Evolutionary conservation across 2,113 vertebrate genomes (phyloP).

Genomic region (Odocoileus hemionus): DNA sequence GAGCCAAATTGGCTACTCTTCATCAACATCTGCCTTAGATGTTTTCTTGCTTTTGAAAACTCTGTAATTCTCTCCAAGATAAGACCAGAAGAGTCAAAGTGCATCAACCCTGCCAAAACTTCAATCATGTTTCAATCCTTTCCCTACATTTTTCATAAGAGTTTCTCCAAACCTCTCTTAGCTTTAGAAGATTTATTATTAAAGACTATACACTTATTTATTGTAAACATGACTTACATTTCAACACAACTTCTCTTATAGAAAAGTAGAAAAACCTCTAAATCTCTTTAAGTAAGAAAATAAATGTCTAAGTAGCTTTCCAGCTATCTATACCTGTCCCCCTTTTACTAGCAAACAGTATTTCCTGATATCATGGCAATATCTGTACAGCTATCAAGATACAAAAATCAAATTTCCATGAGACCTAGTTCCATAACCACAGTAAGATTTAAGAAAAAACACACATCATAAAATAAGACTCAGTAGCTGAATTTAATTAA

Average conservation of each 20-base stretch:
- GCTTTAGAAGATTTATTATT: constrained; percentile 35
- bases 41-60: constrained; percentile 20
- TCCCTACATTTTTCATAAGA: constrained; percentile 17
- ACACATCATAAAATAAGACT: not conserved
- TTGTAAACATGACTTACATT: constrained; percentile 32
- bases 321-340: not conserved
- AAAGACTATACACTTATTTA: not conserved
- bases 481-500: constrained; percentile 56
- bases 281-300: constrained; percentile 26
- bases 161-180: constrained; percentile 16
- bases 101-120: not conserved
- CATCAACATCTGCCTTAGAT: constrained; percentile 6
- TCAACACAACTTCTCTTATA: constrained; percentile 3
- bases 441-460: not conserved
- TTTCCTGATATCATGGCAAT: constrained; percentile 8
- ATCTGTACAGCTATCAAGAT: not conserved
- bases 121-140: constrained; percentile 36
- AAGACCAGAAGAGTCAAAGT: not conserved
- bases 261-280: constrained; percentile 26
- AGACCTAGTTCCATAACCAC: constrained; percentile 24
- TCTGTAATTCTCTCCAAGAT: constrained; percentile 3
- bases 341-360: not conserved
- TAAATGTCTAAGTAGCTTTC: constrained; percentile 33
- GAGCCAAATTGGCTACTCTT: not conserved
- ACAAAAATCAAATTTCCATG: constrained; percentile 33